Base-by-base conservation (phyloP, 2,888 invertebrate species). In the Volucella bombylans region DNA sequence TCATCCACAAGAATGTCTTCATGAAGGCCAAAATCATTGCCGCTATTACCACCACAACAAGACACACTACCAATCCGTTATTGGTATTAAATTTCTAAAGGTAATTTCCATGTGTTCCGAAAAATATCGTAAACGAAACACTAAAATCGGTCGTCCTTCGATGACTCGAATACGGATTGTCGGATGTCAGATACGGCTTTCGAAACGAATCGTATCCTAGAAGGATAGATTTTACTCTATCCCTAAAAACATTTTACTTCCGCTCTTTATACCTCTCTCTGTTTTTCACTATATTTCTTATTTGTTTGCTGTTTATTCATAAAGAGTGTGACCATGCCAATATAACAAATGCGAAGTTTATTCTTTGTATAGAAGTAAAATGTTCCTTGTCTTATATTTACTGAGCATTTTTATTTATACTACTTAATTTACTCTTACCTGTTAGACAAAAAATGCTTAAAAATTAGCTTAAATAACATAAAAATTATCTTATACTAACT, bases 1-100 rank as follows among this genome's bases (percentile, higher is more conserved):
- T 69, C 79, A 83, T 74, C 79, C 73, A 69, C 68, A 69, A 50
- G 74, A 65, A 50, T 45, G 49, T 11, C 83, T 50, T 38, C 6
- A 15, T 76, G 79, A 83, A 83, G 79, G 83, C 55, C 68, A 49
- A 59, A 74, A 69, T 67, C 43, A 65, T 61, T 67, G 50, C 59
- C 69, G 15, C 68, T 47, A 65, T 78, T 50, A 14, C 15, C 64
- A 64, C 47, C 18, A 14, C 23, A 11, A 38, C 41, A 41, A n/a
- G 6, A 9, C 12, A 1, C 15, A 41, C 14, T 43, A 38, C 15
- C 38, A 69, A 47, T 49, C 62, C 55, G 64, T 64, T 72, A 74
- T 64, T 49, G 45, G 62, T 14, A 52, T 49, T 18, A 49, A 59
- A 54, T 47, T 68, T 47, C 14, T 49, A 23, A 11, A n/a, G 18